A percentile compares a stretch with the other conserved stretches of the same genome.
Evolutionary conservation across 2,888 invertebrate genomes (phyloP).

Genomic region (Tenthredo scrophulariae): DNA sequence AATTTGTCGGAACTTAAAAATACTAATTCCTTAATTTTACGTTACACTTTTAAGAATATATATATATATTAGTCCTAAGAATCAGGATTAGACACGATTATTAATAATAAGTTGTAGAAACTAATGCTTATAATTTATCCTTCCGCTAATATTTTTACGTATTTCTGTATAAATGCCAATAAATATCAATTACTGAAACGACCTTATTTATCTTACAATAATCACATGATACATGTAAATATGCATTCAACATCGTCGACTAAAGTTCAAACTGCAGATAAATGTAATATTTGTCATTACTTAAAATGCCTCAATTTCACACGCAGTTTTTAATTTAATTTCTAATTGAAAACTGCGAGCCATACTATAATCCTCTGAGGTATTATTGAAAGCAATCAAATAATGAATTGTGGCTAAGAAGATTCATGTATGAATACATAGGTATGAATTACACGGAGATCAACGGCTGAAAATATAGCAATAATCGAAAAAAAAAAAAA

Average conservation of each 20-base stretch:
- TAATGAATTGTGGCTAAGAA: not conserved
- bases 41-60: slow-evolving; percentile 24
- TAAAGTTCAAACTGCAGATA: not conserved
- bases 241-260: not conserved
- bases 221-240: not conserved
- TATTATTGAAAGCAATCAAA: not conserved
- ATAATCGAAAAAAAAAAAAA: not conserved
- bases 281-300: not conserved
- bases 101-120: slow-evolving; percentile 42
- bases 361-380: not conserved
- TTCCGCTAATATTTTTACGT: slow-evolving; percentile 58
- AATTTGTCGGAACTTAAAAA: not conserved
- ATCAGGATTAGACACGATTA: slow-evolving; percentile 45
- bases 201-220: not conserved
- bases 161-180: slow-evolving; percentile 49
- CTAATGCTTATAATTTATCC: slow-evolving; percentile 67
- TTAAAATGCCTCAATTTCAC: not conserved
- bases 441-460: not conserved
- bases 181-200: slow-evolving; percentile 29
- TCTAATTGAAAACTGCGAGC: not conserved
- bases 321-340: not conserved
- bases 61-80: slow-evolving; percentile 19
- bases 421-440: not conserved
- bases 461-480: not conserved
- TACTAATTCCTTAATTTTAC: slow-evolving; percentile 29